These are phyloP conservation scores for Epinephelus awoara DNA, from an alignment of 2,797 vertebrate genomes.

Conservation along the genomic window DNA sequence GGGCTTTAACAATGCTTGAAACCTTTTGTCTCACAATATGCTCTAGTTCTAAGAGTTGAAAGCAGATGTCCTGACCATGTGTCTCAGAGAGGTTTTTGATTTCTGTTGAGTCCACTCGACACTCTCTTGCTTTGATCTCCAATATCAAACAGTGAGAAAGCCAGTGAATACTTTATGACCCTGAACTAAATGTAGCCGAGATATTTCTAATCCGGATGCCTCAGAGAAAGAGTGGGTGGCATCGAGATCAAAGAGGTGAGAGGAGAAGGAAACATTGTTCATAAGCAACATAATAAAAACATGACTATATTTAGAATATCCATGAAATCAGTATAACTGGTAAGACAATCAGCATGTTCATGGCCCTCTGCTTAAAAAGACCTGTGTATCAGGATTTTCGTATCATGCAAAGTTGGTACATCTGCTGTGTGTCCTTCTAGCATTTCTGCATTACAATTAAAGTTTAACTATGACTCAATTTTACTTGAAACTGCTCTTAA, in stretches of 20 bases:
- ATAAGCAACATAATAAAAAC: constrained; percentile 5
- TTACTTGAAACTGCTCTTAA: background rate
- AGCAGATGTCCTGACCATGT: constrained; percentile 40
- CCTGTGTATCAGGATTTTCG: too few species aligned
- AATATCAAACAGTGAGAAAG: constrained; percentile 49
- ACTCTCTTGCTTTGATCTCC: constrained; percentile 63
- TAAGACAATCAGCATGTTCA: too few species aligned
- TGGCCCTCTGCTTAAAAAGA: too few species aligned
- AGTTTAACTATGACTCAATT: background rate
- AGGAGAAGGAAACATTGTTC: constrained; percentile 4
- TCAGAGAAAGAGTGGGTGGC: background rate
- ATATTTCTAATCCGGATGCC: constrained; percentile 20
- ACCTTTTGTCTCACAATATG: constrained; percentile 16
- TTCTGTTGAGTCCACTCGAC: constrained; percentile 41
- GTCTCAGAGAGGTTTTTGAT: constrained; percentile 34
- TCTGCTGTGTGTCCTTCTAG: background rate
- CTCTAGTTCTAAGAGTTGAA: constrained; percentile 55
- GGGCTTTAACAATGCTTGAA: constrained; percentile 30
- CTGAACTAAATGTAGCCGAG: background rate
- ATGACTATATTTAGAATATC: background rate
- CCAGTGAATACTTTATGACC: constrained; percentile 6
- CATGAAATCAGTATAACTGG: too few species aligned
- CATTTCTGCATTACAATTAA: background rate
- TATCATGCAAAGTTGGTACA: too few species aligned
- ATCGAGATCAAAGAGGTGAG: constrained; percentile 18